Evolutionary conservation across 2,797 vertebrate genomes (phyloP), one percentile per base, ranked within the genome.

Genomic region (Amblyopsis hoosieri): DNA sequence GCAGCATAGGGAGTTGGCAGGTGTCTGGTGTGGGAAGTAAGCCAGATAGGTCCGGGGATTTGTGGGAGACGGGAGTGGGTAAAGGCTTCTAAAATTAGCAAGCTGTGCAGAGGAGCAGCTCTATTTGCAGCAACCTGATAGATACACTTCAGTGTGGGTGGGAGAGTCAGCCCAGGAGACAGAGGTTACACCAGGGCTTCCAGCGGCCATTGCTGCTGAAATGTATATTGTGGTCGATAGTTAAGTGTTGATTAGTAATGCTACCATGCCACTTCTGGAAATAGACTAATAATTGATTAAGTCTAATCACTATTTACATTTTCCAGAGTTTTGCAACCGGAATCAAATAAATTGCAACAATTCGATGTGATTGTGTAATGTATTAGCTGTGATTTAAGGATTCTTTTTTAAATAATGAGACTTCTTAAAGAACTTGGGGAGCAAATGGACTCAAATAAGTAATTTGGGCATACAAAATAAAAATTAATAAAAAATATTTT

Each of bases 81-180:
- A 82, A 79, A 84, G 81, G 79, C 67, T 83, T 87, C 85, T 90
- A 89, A 87, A 91, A 82, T 88, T 84, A 89, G 80, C 55, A 37
- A 2, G 71, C 61, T 81, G 84, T 87, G 81, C 54, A 7, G 63
- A 0, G 61, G 64, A 74, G 83, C 76, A 12, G 65, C 45, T 42
- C 29, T 62, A 76, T 88, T 89, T 87, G 86, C 65, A 75, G 72
- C 37, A 71, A 54, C 61, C 78, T 87, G 76, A 50, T 67, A 84
- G 75, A 82, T 75, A 72, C 66, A 31, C 61, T 54, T 14, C 0
- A 60, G 63, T 51, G 52, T 15, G 29, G 3, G 31, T 56, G 63
- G 57, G 46, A 66, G 65, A 62, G 61, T 67, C 63, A 10, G 12
- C 6, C 6, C 45, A 9, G 62, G 14, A 57, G 60, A 57, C 58